Conservation (phyloP, 2,113 vertebrate species). For the Sander lucioperca region DNA sequence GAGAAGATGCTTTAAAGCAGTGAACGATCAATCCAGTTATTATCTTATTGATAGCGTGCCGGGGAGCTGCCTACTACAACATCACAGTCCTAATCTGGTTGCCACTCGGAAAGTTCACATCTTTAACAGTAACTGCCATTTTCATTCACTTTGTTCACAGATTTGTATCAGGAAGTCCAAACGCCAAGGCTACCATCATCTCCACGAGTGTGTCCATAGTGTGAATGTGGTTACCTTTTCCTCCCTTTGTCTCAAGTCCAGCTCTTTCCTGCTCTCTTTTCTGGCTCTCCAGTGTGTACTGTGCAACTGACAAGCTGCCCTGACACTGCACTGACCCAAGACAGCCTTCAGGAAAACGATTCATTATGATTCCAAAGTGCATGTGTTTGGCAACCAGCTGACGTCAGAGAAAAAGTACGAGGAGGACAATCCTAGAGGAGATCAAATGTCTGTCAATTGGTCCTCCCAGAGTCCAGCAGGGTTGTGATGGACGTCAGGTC, state of each 20-base stretch:
- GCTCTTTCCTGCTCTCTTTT: background rate
- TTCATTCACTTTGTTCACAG: constrained; percentile 7
- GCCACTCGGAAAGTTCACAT: background rate
- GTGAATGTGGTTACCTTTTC: background rate
- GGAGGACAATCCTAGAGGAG: constrained; percentile 11
- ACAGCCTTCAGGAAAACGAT: background rate
- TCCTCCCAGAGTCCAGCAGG: background rate
- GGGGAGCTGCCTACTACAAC: background rate
- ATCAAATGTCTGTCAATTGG: background rate
- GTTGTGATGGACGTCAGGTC: background rate
- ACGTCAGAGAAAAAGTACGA: background rate
- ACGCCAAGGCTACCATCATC: background rate
- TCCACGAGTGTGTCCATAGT: background rate
- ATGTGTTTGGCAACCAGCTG: constrained; percentile 34
- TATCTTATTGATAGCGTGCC: background rate
- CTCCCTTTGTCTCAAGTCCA: background rate
- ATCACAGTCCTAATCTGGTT: background rate
- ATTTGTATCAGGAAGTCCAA: background rate
- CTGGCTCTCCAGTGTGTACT: background rate
- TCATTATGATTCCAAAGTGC: constrained; percentile 21
- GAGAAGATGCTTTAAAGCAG: constrained; percentile 17
- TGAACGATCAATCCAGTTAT: background rate
- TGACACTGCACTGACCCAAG: constrained; percentile 5
- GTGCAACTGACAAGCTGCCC: no score
- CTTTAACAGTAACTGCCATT: background rate